Conservation (phyloP, 2,888 invertebrate genomes). For the Trachelus stipa region DNA sequence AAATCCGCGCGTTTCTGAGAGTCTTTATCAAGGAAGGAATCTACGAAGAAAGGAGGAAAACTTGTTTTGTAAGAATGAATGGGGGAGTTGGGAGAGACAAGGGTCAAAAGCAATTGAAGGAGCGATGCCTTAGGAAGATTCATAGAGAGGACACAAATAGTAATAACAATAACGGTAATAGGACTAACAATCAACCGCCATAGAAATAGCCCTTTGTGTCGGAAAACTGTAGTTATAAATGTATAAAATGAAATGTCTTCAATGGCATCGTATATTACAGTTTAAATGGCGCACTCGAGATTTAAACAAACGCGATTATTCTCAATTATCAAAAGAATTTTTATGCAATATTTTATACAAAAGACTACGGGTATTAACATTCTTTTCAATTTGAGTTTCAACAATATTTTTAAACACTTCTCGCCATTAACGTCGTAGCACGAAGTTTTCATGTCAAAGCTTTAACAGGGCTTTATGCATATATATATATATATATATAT, state of each 20-base stretch:
- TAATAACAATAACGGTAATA: neutral
- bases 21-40: neutral
- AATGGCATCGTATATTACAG: neutral
- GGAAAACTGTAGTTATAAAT: neutral
- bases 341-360: neutral
- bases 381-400: neutral
- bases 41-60: neutral
- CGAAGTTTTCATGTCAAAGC: neutral
- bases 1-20: neutral
- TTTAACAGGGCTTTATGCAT: neutral
- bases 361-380: neutral
- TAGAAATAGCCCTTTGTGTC: neutral
- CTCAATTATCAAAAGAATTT: neutral
- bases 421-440: neutral
- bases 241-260: neutral
- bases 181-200: neutral
- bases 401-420: neutral
- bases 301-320: neutral
- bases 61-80: neutral
- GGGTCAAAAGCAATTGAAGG: neutral
- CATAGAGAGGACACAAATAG: neutral
- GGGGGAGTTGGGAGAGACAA: neutral
- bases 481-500: no score
- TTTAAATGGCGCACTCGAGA: neutral
- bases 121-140: neutral